Conservation (phyloP, 2,888 invertebrate genomes). For the Pyrochroa serraticornis region DNA sequence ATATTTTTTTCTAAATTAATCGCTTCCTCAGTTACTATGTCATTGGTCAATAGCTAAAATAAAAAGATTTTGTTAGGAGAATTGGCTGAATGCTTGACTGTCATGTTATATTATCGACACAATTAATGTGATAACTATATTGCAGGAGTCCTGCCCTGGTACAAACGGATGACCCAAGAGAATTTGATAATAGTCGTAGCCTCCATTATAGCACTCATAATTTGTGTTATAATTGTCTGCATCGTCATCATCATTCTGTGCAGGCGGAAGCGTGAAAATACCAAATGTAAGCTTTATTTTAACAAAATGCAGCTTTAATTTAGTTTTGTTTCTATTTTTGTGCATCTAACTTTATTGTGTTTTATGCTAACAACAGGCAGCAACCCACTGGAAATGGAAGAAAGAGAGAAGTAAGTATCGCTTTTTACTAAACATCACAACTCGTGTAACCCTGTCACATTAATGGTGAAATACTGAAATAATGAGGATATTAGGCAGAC, state of each 20-base stretch:
- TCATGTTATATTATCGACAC: too few relatives aligned
- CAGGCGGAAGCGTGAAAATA: constrained; percentile 78
- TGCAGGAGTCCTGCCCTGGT: constrained; percentile 80
- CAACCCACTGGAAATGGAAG: constrained; percentile 81
- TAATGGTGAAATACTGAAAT: too few relatives aligned
- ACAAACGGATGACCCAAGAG: constrained; percentile 78
- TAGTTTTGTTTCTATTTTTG: constrained; percentile 6
- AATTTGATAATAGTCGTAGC: constrained; percentile 77
- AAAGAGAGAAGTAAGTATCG: constrained; percentile 82
- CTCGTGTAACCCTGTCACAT: too few relatives aligned
- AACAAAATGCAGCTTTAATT: constrained; percentile 11
- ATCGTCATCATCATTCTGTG: constrained; percentile 86
- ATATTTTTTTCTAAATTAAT: too few relatives aligned
- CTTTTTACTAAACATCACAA: neutral
- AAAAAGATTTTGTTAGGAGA: too few relatives aligned
- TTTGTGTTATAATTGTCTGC: constrained; percentile 83
- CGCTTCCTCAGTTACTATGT: neutral
- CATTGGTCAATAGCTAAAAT: too few relatives aligned
- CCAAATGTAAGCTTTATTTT: constrained; percentile 74
- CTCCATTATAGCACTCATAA: constrained; percentile 69
- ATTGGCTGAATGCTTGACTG: too few relatives aligned
- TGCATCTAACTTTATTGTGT: constrained; percentile 31
- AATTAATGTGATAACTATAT: constrained; percentile 32
- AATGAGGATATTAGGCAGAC: too few relatives aligned
- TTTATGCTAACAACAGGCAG: constrained; percentile 68